These are phyloP conservation scores for Megaceryle alcyon DNA, from an alignment of 2,797 vertebrate genomes.

Conservation along the genomic window DNA sequence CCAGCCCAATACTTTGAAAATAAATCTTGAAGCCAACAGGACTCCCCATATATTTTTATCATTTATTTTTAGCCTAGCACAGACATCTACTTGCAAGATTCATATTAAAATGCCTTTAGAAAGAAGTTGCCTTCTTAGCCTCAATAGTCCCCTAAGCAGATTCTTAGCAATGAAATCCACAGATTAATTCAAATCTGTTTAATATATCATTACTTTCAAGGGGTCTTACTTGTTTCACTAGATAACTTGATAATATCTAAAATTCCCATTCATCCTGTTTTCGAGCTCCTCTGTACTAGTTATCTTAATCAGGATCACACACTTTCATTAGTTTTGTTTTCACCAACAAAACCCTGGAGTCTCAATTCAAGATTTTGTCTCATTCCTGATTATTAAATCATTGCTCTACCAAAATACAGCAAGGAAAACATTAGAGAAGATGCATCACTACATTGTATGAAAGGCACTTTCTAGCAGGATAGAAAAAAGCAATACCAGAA, in stretches of 20 bases:
- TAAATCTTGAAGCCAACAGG: not conserved
- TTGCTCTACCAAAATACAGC: not conserved
- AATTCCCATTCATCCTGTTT: not conserved
- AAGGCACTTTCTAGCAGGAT: not conserved
- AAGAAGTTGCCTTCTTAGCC: not conserved
- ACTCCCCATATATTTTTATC: not conserved
- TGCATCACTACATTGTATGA: not conserved
- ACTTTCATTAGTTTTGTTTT: not conserved
- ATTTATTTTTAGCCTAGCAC: not conserved
- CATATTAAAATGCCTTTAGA: not conserved
- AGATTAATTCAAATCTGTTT: not conserved
- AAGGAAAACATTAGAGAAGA: not conserved
- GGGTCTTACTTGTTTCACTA: not conserved
- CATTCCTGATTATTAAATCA: not conserved
- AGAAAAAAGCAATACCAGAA: not conserved
- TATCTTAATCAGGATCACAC: not conserved
- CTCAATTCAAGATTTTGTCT: not conserved
- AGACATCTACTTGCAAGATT: not conserved
- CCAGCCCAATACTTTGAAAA: not conserved
- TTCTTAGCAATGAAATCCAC: not conserved
- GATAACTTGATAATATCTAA: not conserved
- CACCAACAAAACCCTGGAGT: not conserved
- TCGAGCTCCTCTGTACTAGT: not conserved
- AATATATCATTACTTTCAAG: not conserved
- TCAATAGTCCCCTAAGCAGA: not conserved